Evolutionary conservation across 1,140 invertebrate genomes (phyloP), one percentile per base, ranked within the genome.

Genomic region (Bursaphelenchus mucronatus): DNA sequence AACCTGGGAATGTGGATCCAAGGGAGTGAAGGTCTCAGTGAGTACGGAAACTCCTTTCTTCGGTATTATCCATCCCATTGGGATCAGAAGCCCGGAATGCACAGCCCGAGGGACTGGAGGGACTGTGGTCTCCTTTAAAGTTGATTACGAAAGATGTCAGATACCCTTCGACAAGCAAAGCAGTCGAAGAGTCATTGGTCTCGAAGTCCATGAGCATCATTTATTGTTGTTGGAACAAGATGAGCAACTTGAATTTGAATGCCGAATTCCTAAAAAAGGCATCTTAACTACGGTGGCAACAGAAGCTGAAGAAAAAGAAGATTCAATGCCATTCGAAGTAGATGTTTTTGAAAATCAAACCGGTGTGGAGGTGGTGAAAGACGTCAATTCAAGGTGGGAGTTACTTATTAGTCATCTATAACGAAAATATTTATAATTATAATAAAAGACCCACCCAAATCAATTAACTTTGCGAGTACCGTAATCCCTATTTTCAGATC

Each of bases 201-300:
- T 59, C 40, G 57, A 59, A 50, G 57, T 59, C 11, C 57, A 59
- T 39, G 57, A 59, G 7, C 57, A 59, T 44, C 11, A 13, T 30
- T 11, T 43, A 13, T 9, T 59, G 44, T 11, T 59, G 40, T 40
- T 59, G 57, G 57, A 59, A 15, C 57, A 59, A 39, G 57, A 59
- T 39, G 40, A 59, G 6, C 11, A 11, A 30, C 40, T 59, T 11
- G 41, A 59, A 6, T 44, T 59, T 50, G 57, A 59, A 50, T 59
- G 57, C 45, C 13, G 30, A 30, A 30, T 30, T 5, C 30, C 30
- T 30, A 30, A 30, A 30, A 30, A 30, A 30, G 30, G 30, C 2
- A 5, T 30, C 30, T 30, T 5, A 30, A 30, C 30, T 30, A 30
- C 30, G 30, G 30, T 30, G 30, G 2, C 30, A 1, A 30, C 30